Percentiles rank a stretch among this genome's conserved stretches.
phyloP scores from a whole-genome alignment of 2,888 invertebrate genomes.

The Ceratothoa steindachneri region DNA sequence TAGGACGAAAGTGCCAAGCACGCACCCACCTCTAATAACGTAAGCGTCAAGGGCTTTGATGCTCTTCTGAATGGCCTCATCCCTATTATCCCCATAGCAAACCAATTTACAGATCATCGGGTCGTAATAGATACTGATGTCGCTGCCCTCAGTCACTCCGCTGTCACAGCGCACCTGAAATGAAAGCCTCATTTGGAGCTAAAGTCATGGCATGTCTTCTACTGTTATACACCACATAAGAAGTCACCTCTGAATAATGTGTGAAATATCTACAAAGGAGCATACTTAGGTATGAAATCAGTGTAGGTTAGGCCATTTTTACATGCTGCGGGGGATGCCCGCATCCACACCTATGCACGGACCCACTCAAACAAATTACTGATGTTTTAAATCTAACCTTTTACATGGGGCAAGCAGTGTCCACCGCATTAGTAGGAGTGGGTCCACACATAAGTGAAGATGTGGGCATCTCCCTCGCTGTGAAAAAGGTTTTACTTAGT shows the following conservation, averaged over 20 bases:
- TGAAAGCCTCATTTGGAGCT: not conserved
- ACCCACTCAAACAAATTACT: too few relatives aligned
- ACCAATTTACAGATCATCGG: constrained; percentile 68
- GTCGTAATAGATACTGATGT: constrained; percentile 67
- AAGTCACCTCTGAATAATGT: not conserved
- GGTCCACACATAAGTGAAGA: too few relatives aligned
- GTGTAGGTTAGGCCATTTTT: too few relatives aligned
- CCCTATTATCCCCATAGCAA: constrained; percentile 59
- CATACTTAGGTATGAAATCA: too few relatives aligned
- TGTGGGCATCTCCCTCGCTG: too few relatives aligned
- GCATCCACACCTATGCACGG: too few relatives aligned
- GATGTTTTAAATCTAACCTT: too few relatives aligned
- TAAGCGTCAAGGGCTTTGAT: constrained; percentile 62
- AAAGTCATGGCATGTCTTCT: not conserved
- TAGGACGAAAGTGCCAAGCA: too few relatives aligned
- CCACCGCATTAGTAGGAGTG: too few relatives aligned
- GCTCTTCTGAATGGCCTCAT: constrained; percentile 59
- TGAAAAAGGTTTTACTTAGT: too few relatives aligned
- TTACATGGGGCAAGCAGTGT: too few relatives aligned
- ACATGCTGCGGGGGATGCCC: too few relatives aligned
- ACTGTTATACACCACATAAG: not conserved
- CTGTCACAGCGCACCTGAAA: constrained; percentile 62
- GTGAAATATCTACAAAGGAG: not conserved
- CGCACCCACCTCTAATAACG: constrained; percentile 61
- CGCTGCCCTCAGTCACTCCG: constrained; percentile 64